Evolutionary conservation across 2,888 invertebrate species (phyloP).

Genomic region (Heliconius hortense): DNA sequence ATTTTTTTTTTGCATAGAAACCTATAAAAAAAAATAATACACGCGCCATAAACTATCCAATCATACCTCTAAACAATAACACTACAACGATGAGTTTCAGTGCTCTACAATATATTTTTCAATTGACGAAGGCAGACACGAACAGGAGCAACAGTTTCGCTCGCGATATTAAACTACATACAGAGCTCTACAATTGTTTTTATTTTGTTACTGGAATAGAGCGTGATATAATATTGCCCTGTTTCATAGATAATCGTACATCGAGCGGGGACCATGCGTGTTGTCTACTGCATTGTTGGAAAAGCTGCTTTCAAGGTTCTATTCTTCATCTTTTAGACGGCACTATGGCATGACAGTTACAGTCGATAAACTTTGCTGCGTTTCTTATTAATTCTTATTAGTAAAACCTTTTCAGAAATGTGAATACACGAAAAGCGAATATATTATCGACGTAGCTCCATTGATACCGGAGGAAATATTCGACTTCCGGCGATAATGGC

Average conservation of each 20-base stretch:
- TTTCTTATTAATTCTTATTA: slow-evolving; percentile 80
- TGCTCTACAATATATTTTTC: slow-evolving; percentile 26
- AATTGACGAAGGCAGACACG: slow-evolving; percentile 35
- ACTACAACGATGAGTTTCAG: slow-evolving; percentile 28
- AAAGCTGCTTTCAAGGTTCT: slow-evolving; percentile 81
- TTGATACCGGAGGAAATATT: slow-evolving; percentile 66
- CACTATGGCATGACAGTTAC: slow-evolving; percentile 82
- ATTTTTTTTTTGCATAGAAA: not conserved
- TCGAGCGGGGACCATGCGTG: slow-evolving; percentile 78
- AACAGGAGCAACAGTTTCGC: slow-evolving; percentile 44
- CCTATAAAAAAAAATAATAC: not conserved
- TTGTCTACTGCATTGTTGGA: slow-evolving; percentile 82
- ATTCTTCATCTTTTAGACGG: slow-evolving; percentile 81
- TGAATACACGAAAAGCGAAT: slow-evolving; percentile 77
- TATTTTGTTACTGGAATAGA: slow-evolving; percentile 48
- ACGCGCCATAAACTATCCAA: slow-evolving; percentile 21
- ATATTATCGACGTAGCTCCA: slow-evolving; percentile 66
- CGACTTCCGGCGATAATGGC: slow-evolving; percentile 69
- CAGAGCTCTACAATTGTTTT: slow-evolving; percentile 38
- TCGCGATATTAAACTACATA: slow-evolving; percentile 44
- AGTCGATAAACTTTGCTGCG: slow-evolving; percentile 81
- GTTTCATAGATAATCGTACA: slow-evolving; percentile 80
- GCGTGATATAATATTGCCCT: slow-evolving; percentile 78
- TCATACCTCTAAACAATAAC: slow-evolving; percentile 27
- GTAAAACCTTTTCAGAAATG: slow-evolving; percentile 74